Evolutionary conservation across 2,888 invertebrate genomes (phyloP).

Genomic region (Endomychus coccineus): DNA sequence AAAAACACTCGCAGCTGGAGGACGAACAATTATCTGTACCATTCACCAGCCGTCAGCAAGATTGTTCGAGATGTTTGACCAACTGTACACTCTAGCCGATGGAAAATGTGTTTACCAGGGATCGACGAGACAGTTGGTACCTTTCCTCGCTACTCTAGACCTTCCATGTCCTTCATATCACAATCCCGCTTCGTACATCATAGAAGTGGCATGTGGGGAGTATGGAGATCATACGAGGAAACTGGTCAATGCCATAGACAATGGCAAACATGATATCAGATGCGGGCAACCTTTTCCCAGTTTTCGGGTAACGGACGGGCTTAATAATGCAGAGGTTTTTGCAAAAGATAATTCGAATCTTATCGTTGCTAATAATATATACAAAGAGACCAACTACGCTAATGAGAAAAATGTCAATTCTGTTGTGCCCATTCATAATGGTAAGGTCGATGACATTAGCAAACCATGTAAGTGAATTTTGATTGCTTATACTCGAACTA

Average conservation of each 20-base stretch:
- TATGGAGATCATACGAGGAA: constrained; percentile 86
- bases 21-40: constrained; percentile 90
- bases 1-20: constrained; percentile 82
- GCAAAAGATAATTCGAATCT: constrained; percentile 30
- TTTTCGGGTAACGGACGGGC: constrained; percentile 41
- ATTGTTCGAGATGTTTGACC: constrained; percentile 93
- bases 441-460: no score
- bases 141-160: constrained; percentile 69
- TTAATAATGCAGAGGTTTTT: constrained; percentile 43
- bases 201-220: constrained; percentile 95
- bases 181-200: constrained; percentile 69
- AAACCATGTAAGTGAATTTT: no score
- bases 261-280: constrained; percentile 75
- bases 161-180: constrained; percentile 92
- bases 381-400: constrained; percentile 29
- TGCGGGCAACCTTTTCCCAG: constrained; percentile 62
- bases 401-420: constrained; percentile 46
- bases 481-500: no score
- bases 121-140: constrained; percentile 75
- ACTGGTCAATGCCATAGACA: constrained; percentile 76
- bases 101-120: constrained; percentile 95
- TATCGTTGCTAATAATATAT: constrained; percentile 39
- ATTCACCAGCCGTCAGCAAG: constrained; percentile 96
- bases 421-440: no score
- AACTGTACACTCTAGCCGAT: constrained; percentile 87